Evolutionary conservation across 2,113 vertebrate genomes (phyloP).

Genomic region (Acrocephalus arundinaceus): DNA sequence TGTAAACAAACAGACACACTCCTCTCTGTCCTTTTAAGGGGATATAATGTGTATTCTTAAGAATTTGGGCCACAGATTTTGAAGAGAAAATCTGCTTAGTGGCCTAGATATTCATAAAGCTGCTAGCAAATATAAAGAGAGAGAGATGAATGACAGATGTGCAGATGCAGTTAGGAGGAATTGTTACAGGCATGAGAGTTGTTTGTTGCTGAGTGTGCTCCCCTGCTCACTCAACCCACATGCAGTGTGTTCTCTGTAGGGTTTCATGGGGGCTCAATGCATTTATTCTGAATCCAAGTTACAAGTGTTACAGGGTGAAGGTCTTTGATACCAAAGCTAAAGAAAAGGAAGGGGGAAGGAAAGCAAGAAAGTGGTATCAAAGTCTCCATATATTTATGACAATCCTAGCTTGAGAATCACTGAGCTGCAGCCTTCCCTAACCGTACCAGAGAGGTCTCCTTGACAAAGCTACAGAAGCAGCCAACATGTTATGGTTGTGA

Average conservation of each 20-base stretch:
- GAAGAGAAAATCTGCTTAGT: constrained; percentile 58
- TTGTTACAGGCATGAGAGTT: not conserved
- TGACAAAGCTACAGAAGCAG: not conserved
- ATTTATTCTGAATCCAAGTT: not conserved
- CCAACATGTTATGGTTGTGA: not conserved
- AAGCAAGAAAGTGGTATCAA: not conserved
- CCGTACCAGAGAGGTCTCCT: not conserved
- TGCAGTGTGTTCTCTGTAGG: not conserved
- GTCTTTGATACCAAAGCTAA: not conserved
- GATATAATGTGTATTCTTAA: not conserved
- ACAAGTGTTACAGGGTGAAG: not conserved
- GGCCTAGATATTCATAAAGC: constrained; percentile 41
- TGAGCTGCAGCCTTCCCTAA: not conserved
- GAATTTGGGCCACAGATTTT: constrained; percentile 33
- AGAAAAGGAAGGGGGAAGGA: not conserved
- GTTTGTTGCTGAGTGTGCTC: not conserved
- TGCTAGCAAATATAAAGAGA: not conserved
- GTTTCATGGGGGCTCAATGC: not conserved
- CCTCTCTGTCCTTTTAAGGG: not conserved
- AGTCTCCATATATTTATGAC: not conserved
- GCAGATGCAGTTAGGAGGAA: not conserved
- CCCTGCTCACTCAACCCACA: not conserved
- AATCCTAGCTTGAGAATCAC: not conserved
- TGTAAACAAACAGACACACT: rapidly evolving
- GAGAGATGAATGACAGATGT: not conserved